Percentiles rank a stretch among this genome's conserved stretches.
phyloP scores from a whole-genome alignment of 1,140 invertebrate species.

The Drosophila eugracilis region DNA sequence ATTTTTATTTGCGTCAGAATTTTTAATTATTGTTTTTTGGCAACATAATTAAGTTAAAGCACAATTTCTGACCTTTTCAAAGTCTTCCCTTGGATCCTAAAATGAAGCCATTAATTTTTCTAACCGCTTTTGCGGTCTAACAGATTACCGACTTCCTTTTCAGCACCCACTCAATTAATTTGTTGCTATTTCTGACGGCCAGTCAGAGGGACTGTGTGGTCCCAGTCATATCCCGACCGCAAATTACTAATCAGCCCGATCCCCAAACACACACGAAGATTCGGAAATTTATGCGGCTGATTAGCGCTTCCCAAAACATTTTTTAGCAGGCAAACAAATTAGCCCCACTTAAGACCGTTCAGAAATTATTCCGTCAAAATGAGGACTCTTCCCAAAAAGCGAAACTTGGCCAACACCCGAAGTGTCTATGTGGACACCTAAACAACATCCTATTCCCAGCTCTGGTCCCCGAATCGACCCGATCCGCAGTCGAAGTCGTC shows the following conservation, averaged over 20 bases:
- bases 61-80: not conserved
- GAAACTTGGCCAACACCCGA: conserved; percentile 74
- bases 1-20: not conserved
- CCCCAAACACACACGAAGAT: conserved; percentile 46
- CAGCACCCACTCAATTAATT: conserved; percentile 53
- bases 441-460: conserved; percentile 52
- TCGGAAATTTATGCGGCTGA: conserved; percentile 72
- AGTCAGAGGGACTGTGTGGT: conserved; percentile 52
- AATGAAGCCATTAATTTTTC: conserved; percentile 16
- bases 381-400: conserved; percentile 53
- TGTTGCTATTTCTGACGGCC: conserved; percentile 31
- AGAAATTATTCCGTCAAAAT: conserved; percentile 76
- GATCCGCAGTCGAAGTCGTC: conserved; percentile 14
- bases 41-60: not conserved
- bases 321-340: conserved; percentile 79
- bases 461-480: conserved; percentile 1
- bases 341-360: conserved; percentile 67
- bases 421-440: conserved; percentile 81
- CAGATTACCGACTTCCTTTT: conserved; percentile 45
- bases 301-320: conserved; percentile 77
- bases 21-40: not conserved
- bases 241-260: conserved; percentile 63
- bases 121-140: conserved; percentile 23
- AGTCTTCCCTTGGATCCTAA: not conserved
- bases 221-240: conserved; percentile 57